A percentile compares a stretch with the other conserved stretches of the same genome.
phyloP scores from a whole-genome alignment of 2,113 vertebrate genomes.

The Calonectris borealis region DNA sequence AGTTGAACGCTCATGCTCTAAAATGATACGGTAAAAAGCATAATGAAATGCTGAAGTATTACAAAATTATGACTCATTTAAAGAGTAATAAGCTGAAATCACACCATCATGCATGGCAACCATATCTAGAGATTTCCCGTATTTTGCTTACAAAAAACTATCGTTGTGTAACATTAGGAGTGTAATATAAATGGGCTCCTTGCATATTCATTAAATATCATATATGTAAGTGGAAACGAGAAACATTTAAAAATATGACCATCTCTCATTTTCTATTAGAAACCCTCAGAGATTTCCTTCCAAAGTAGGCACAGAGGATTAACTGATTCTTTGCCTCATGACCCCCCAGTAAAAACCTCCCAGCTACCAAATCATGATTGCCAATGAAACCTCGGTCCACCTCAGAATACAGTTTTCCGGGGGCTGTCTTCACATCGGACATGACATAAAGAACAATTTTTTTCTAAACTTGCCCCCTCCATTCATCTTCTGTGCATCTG shows the following conservation, averaged over 20 bases:
- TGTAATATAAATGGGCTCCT: not conserved
- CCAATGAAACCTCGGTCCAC: not conserved
- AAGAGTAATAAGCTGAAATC: conserved; percentile 14
- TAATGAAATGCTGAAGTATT: not conserved
- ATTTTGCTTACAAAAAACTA: not conserved
- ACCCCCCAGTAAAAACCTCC: not conserved
- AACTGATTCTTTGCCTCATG: not conserved
- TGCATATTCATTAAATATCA: not conserved
- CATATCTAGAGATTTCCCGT: not conserved
- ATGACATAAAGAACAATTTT: not conserved
- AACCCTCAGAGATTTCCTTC: not conserved
- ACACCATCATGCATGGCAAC: not conserved
- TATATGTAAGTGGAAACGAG: not conserved
- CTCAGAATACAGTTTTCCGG: not conserved
- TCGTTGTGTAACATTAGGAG: not conserved
- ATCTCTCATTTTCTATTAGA: not conserved
- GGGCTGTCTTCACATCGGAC: not conserved
- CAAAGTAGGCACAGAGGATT: not conserved
- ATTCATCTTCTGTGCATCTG: not conserved
- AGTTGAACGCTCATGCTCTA: not conserved
- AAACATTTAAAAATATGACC: not conserved
- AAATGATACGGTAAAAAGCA: not conserved
- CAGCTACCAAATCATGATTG: not conserved
- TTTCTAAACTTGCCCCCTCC: not conserved
- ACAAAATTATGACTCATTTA: not conserved